Percentiles rank a stretch among this genome's conserved stretches.
Evolutionary conservation across 2,797 vertebrate genomes (phyloP).

Genomic region (Neopelma chrysocephalum): DNA sequence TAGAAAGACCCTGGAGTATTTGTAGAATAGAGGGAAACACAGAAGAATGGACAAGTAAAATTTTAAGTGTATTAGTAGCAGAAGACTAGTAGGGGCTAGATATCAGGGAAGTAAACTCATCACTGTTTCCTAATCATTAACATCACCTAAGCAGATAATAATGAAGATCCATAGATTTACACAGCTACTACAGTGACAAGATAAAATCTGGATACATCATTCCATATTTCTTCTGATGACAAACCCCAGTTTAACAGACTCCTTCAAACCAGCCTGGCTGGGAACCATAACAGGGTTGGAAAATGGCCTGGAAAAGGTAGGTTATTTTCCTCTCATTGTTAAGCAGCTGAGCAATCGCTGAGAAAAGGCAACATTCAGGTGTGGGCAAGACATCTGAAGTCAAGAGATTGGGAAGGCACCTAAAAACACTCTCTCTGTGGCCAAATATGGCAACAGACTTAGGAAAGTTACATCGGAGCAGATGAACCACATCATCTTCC

Average conservation of each 20-base stretch:
- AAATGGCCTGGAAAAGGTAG: background rate
- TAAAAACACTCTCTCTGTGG: background rate
- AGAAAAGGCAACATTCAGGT: background rate
- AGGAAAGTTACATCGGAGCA: background rate
- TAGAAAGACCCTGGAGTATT: background rate
- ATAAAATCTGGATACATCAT: background rate
- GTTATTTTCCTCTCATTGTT: background rate
- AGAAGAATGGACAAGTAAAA: background rate
- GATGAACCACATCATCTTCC: background rate
- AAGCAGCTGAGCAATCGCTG: background rate
- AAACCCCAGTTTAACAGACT: background rate
- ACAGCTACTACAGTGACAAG: background rate
- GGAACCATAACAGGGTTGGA: background rate
- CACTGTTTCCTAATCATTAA: background rate
- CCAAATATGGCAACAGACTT: background rate
- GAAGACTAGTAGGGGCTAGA: background rate
- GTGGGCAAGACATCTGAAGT: background rate
- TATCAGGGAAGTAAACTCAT: background rate
- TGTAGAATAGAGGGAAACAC: background rate
- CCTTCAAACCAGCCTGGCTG: background rate
- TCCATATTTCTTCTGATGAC: background rate
- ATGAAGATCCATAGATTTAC: background rate
- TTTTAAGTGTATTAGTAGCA: background rate
- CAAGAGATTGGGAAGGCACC: background rate
- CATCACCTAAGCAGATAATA: background rate